These are phyloP conservation scores for Patagioenas fasciata DNA, from an alignment of 2,113 vertebrate species.

Conservation along the genomic window DNA sequence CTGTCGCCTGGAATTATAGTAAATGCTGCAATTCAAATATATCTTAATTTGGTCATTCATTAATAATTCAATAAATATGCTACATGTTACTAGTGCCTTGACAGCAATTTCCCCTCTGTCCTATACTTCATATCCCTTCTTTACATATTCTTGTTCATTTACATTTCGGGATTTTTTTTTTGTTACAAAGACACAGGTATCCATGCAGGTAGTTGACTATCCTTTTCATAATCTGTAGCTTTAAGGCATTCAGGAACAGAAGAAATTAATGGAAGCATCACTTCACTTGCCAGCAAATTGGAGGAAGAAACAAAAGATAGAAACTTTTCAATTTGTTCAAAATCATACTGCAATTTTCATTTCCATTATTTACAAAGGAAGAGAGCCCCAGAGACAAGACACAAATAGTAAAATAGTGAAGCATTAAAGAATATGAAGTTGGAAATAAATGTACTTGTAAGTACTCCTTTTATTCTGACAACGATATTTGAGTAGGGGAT, in stretches of 20 bases:
- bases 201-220: background rate
- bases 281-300: background rate
- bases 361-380: background rate
- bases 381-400: background rate
- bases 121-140: background rate
- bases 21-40: background rate
- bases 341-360: background rate
- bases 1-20: background rate
- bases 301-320: background rate
- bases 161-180: background rate
- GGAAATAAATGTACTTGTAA: background rate
- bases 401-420: background rate
- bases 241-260: background rate
- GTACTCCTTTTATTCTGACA: background rate
- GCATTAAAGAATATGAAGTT: background rate
- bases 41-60: background rate
- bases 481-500: background rate
- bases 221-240: background rate
- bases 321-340: background rate
- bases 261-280: background rate
- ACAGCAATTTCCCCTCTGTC: background rate
- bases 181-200: background rate
- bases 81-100: background rate
- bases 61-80: background rate
- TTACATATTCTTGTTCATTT: background rate